Base-by-base conservation (phyloP, 2,797 vertebrate genomes). In the Macropodus opercularis region DNA sequence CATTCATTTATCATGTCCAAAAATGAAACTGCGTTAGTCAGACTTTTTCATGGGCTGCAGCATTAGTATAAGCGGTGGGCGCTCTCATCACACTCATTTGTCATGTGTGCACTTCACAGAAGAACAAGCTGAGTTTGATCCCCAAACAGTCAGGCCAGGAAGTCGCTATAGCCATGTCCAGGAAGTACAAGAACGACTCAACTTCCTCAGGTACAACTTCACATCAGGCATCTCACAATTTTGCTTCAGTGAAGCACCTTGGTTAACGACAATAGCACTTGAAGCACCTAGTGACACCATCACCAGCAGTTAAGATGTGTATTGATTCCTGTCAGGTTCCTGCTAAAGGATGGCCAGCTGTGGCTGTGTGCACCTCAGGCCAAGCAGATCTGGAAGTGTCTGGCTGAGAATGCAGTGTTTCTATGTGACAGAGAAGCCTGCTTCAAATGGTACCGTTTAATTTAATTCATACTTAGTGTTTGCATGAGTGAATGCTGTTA, bases 301-400 rank as follows among this genome's bases (percentile, higher is more conserved):
- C 31, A 40, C 8, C 26, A 43, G 39, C 50, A 52, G 35, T 57
- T 74, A 56, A 34, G 36, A 56, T 57, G 0, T 54, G 23, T 44
- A 41, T 40, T 60, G 60, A 46, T 57, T 12, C 19, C 15, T 14
- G 51, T 50, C 87, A 99, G 97, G 90, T 99, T 99, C 87, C 93
- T 99, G 46, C 89, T 99, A 82, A 99, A 99, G 89, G 98, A 99
- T 79, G 98, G 97, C 60, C 98, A 99, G 79, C 92, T 99, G 74
- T 99, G 98, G 98, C 93, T 99, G 43, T 99, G 98, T 83, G 97
- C 98, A 61, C 98, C 98, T 74, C 97, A 99, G 87, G 98, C 98
- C 83, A 99, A 99, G 87, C 98, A 99, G 91, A 99, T 99, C 87
- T 99, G 98, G 98, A 99, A 99, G 88, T 99, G 98, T 91, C 93